A percentile compares a stretch with the other conserved stretches of the same genome.
These are phyloP conservation scores for Holothuria leucospilota DNA, from an alignment of 53 echinoderm and acorn worm species.

Conservation along the genomic window DNA sequence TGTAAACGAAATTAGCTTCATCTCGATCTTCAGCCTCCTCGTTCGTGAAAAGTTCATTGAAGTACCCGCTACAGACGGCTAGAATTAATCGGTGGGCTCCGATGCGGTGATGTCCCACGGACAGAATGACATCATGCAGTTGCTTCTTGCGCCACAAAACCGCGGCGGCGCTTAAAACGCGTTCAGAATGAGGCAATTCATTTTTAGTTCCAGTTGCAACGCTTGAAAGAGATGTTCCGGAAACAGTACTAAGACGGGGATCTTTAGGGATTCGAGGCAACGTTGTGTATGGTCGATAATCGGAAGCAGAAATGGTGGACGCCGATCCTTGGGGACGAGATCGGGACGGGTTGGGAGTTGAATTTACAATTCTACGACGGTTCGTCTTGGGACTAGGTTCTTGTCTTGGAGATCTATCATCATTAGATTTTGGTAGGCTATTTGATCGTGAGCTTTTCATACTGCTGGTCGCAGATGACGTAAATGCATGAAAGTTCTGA, in stretches of 20 bases:
- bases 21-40: constrained; percentile 68
- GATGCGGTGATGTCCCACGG: constrained; percentile 77
- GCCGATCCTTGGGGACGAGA: neutral
- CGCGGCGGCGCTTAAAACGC: constrained; percentile 55
- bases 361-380: neutral
- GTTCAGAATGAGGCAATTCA: constrained; percentile 42
- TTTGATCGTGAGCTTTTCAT: constrained; percentile 14
- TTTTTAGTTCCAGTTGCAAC: neutral
- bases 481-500: too few species aligned
- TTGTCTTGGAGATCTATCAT: neutral
- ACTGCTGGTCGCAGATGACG: too few species aligned
- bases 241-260: constrained; percentile 62
- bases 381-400: neutral
- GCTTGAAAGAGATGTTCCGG: constrained; percentile 35
- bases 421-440: neutral
- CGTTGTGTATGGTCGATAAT: neutral
- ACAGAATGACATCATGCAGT: constrained; percentile 85
- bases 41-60: constrained; percentile 77
- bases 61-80: constrained; percentile 87
- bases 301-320: neutral
- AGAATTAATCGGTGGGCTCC: constrained; percentile 87
- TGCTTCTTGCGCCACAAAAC: constrained; percentile 81
- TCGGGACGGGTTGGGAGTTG: constrained; percentile 7
- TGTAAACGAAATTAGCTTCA: constrained; percentile 82
- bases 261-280: constrained; percentile 42